Evolutionary conservation across 1,140 invertebrate genomes (phyloP), one percentile per base, ranked within the genome.

Genomic region (Drosophila ambigua): DNA sequence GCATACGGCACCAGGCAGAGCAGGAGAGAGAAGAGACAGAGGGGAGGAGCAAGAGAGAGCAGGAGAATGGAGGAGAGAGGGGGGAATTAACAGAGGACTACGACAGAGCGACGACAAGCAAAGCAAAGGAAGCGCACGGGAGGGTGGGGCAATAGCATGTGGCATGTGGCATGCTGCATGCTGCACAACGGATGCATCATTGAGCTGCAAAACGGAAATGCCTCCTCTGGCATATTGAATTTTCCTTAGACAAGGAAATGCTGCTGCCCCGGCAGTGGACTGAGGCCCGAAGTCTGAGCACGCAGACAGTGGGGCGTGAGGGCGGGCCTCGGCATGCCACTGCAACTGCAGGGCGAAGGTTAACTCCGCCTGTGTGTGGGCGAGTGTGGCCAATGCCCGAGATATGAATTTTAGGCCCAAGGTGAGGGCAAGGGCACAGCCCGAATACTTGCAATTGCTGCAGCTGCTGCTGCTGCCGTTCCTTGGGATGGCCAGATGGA

Each of bases 211-310:
- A 39, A 39, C 80, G 80, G 80, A 83, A 84, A 84, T 79, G 77
- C 67, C 45, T 62, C 63, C 51, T 55, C 63, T 84, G 80, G 66
- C 76, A 79, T 72, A 83, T 84, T 77, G 77, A 79, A 83, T 84
- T 83, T 79, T 43, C 80, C 41, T 59, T 59, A 58, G 66, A 75
- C 69, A 72, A 69, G 76, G 11, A 11, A 39, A 74, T 77, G 74
- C 26, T 35, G 39, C 44, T 31, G 45, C 4, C 31, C 46, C 68
- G 67, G 68, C 72, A 72, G 69, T 71, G 44, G 65, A 69, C 65
- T 44, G 35, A 13, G 15, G 15, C 26, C 23, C 7, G 26, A 28
- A 6, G 5, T 20, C n/a, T n/a, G 9, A 31, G 2, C 31, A 35
- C 9, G 50, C 26, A 11, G 5, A 15, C 6, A 7, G 28, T 8